Evolutionary conservation across 2,797 vertebrate genomes (phyloP).

Genomic region (Lacerta viridis): DNA sequence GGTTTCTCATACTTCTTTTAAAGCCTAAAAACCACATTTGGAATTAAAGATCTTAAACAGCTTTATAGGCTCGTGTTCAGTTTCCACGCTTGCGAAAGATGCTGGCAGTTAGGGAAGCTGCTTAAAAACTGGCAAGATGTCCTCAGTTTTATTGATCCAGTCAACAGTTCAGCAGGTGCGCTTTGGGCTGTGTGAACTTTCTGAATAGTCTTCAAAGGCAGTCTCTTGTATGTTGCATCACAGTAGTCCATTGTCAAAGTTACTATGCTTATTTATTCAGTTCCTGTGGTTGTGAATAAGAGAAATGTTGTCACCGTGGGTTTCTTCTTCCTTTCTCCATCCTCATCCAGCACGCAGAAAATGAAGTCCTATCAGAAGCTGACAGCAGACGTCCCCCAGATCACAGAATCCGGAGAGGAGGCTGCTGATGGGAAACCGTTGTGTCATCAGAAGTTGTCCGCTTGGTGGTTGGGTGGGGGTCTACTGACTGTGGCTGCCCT

Average conservation of each 20-base stretch:
- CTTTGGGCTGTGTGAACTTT: background rate
- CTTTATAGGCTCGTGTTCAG: background rate
- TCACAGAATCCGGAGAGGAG: constrained; percentile 51
- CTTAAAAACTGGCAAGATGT: background rate
- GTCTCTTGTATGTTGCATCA: too few species aligned
- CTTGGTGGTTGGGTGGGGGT: constrained; percentile 63
- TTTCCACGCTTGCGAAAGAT: too few species aligned
- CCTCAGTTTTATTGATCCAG: background rate
- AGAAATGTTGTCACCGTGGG: background rate
- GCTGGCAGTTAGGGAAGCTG: too few species aligned
- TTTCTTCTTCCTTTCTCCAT: background rate
- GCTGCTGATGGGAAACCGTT: rapidly evolving
- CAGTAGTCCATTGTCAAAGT: background rate
- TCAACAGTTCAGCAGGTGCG: background rate
- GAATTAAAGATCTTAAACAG: background rate
- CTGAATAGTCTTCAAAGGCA: background rate
- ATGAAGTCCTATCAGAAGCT: constrained; percentile 77
- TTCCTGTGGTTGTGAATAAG: background rate
- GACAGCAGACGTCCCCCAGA: rapidly evolving
- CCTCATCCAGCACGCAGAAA: background rate
- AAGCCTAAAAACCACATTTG: background rate
- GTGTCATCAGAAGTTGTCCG: constrained; percentile 29
- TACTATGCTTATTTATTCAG: background rate
- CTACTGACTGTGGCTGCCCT: constrained; percentile 59
- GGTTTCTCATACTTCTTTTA: too few species aligned